A percentile compares a stretch with the other conserved stretches of the same genome.
Conservation (phyloP, 2,797 vertebrate species). For the Anas georgica region DNA sequence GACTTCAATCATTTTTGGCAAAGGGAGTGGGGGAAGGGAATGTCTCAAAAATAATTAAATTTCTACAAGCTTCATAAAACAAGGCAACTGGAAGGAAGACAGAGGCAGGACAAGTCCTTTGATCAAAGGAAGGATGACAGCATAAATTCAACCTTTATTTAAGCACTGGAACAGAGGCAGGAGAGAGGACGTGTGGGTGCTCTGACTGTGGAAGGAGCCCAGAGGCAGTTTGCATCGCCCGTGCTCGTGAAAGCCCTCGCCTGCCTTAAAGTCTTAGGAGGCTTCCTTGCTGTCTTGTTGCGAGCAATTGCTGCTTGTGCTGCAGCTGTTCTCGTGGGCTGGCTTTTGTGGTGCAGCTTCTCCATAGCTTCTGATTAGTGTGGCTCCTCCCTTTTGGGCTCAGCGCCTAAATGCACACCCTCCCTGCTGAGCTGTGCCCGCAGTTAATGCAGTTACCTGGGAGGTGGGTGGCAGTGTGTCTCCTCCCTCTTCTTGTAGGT, state of each 20-base stretch:
- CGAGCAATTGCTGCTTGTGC: background rate
- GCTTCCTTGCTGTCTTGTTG: rapidly evolving
- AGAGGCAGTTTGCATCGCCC: rapidly evolving
- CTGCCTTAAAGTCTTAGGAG: background rate
- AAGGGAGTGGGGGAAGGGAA: background rate
- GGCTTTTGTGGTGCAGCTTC: background rate
- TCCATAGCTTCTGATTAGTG: background rate
- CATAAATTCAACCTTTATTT: background rate
- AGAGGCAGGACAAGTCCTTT: background rate
- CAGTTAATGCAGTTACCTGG: rapidly evolving
- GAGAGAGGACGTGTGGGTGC: rapidly evolving
- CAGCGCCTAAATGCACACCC: background rate
- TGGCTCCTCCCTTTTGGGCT: background rate
- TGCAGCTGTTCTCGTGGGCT: background rate
- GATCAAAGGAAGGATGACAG: background rate
- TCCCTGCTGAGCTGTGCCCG: background rate
- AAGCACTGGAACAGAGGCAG: background rate
- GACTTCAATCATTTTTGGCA: conserved; percentile 9
- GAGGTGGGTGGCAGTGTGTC: background rate
- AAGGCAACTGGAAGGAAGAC: background rate
- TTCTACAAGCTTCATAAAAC: background rate
- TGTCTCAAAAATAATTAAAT: conserved; percentile 1
- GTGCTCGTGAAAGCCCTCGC: background rate
- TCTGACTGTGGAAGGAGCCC: background rate
- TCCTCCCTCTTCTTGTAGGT: background rate